These are phyloP conservation scores for Chrysodeixis includens DNA, from an alignment of 2,888 invertebrate genomes.

Conservation along the genomic window DNA sequence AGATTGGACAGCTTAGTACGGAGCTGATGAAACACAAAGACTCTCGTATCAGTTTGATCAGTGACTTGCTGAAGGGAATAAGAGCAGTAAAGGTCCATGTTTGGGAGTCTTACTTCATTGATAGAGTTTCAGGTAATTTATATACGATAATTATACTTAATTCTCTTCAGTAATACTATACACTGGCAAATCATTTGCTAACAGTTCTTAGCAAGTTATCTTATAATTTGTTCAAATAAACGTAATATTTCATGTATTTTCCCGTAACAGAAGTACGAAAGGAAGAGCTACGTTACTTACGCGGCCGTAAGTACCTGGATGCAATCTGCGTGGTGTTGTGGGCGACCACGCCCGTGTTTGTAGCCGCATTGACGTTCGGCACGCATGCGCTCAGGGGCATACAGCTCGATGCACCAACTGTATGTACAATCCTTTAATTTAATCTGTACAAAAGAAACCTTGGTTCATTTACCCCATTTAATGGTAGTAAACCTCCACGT, in stretches of 20 bases:
- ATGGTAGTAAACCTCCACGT: too few species aligned
- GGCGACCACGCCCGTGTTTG: slow-evolving; percentile 98
- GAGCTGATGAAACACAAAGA: slow-evolving; percentile 98
- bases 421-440: slow-evolving; percentile 54
- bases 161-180: too few species aligned
- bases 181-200: too few species aligned
- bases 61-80: slow-evolving; percentile 96
- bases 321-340: slow-evolving; percentile 99
- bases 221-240: too few species aligned
- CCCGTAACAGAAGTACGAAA: slow-evolving; percentile 89
- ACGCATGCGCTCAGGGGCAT: slow-evolving; percentile 94
- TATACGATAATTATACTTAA: too few species aligned
- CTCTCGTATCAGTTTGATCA: slow-evolving; percentile 94
- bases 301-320: slow-evolving; percentile 97
- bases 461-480: too few species aligned
- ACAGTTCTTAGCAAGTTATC: too few species aligned
- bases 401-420: slow-evolving; percentile 95
- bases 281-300: slow-evolving; percentile 93
- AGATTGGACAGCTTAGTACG: slow-evolving; percentile 95
- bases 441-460: too few species aligned
- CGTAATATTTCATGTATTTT: background rate
- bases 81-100: slow-evolving; percentile 97
- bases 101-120: slow-evolving; percentile 97
- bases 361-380: slow-evolving; percentile 95
- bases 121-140: slow-evolving; percentile 91